Conservation (phyloP, 2,113 vertebrate species). For the Zootoca vivipara region DNA sequence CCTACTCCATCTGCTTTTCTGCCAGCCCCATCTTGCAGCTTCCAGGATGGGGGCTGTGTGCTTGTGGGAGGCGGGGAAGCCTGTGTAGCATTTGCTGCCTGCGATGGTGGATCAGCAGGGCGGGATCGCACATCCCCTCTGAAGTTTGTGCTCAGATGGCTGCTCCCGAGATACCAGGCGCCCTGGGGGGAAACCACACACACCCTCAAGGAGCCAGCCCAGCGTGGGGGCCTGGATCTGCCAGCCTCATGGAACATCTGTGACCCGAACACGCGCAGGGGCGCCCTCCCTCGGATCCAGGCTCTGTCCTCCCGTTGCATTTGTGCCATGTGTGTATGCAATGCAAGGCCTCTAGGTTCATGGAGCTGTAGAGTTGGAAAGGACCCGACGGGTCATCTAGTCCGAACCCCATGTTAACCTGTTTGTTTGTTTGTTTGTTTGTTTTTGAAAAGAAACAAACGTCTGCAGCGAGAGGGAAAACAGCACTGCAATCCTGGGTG, state of each 20-base stretch:
- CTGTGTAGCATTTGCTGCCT: not conserved
- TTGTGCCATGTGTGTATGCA: too few species aligned
- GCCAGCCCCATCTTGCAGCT: not conserved
- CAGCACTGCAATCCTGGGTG: not conserved
- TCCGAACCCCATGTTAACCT: too few species aligned
- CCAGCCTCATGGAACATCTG: not conserved
- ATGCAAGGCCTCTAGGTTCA: too few species aligned
- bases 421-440: not conserved
- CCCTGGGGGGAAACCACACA: not conserved
- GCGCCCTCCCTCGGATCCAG: too few species aligned
- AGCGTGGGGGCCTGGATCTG: rapidly evolving
- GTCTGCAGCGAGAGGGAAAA: not conserved
- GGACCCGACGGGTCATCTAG: too few species aligned
- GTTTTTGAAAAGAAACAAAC: not conserved
- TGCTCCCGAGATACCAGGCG: conserved; percentile 36
- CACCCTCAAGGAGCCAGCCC: conserved; percentile 37
- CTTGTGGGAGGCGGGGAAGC: not conserved
- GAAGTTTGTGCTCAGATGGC: rapidly evolving
- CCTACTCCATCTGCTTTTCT: not conserved
- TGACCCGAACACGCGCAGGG: too few species aligned
- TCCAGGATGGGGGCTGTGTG: too few species aligned
- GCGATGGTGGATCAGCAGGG: not conserved
- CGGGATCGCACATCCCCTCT: not conserved
- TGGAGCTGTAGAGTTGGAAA: too few species aligned
- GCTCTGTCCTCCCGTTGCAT: too few species aligned